Base-by-base conservation (phyloP, 1,140 invertebrate genomes). In the Triops longicaudatus region DNA sequence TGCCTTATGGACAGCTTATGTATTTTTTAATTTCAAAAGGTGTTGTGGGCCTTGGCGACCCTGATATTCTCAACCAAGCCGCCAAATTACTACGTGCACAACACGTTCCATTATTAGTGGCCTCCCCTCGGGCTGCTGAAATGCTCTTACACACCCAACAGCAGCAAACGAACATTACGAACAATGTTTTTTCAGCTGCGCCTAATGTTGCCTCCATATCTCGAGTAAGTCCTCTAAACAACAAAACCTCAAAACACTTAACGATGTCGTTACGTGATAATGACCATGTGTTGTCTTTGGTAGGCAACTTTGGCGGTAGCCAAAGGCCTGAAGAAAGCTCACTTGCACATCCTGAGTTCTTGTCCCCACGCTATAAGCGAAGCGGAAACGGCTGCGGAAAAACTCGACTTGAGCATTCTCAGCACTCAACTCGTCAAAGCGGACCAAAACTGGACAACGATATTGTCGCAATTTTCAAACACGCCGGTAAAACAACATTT, bases 301-400 rank as follows among this genome's bases (percentile, higher is more conserved):
- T 31, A 78, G 78, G 78, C 78, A 12, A 78, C 78, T 17, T 28
- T 76, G 6, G 78, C 78, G 14, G 78, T 78, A 28, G 75, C 78
- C 7, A 78, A 78, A 50, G 75, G 74, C 11, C 50, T 78, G 1
- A 50, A 73, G n/a, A 42, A 43, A 17, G 50, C 28, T 26, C 72
- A 75, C 3, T 27, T 78, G 14, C 78, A 75, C 31, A 43, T 78
- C 50, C 26, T 78, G n/a, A 75, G 78, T 37, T 76, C 78, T 50
- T 78, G 78, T 73, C 42, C 76, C 42, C 50, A 76, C 17, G 74
- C 78, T 6, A 63, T 78, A 63, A 63, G 44, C 22, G 74, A 72
- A 50, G 78, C 78, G n/a, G 44, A 63, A 73, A 77, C 42, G 41
- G 71, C 63, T 11, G 74, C 78, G 10, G 28, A 73, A n/a, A 75